Evolutionary conservation across 2,888 invertebrate genomes (phyloP).

Genomic region (Oligia latruncula): DNA sequence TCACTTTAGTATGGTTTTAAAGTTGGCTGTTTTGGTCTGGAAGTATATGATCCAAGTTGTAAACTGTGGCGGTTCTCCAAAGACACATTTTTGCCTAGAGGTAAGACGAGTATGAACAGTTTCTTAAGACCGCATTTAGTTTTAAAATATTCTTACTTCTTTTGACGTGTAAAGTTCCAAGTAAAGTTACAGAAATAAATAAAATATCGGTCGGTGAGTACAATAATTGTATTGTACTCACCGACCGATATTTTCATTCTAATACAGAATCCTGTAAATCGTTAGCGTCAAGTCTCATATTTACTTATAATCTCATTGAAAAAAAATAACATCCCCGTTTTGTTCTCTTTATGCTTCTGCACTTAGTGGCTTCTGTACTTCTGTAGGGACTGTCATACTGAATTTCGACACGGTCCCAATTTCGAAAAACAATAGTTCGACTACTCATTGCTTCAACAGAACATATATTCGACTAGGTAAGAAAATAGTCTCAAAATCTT

Average conservation of each 20-base stretch:
- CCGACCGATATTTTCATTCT: too few species aligned
- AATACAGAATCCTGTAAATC: not conserved
- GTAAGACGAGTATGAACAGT: not conserved
- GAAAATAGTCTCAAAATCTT: not conserved
- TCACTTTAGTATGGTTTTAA: slow-evolving; percentile 72
- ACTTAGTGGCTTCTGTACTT: not conserved
- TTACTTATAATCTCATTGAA: not conserved
- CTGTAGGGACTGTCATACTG: too few species aligned
- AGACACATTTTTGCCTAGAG: not conserved
- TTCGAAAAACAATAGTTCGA: too few species aligned
- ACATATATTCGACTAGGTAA: not conserved
- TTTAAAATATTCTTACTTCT: not conserved
- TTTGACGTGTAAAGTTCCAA: not conserved
- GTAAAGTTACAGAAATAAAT: not conserved
- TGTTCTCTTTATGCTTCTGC: not conserved
- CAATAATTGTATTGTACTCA: too few species aligned
- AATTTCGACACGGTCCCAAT: too few species aligned
- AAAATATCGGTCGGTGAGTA: not conserved
- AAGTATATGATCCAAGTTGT: slow-evolving; percentile 54
- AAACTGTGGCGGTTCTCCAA: not conserved
- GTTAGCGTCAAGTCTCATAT: not conserved
- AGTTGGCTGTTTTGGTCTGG: slow-evolving; percentile 67
- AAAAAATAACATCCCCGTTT: not conserved
- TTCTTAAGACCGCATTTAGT: not conserved
- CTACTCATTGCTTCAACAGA: too few species aligned